Base-by-base conservation (phyloP, 2,113 vertebrate genomes). In the Rhabdornis inornatus region DNA sequence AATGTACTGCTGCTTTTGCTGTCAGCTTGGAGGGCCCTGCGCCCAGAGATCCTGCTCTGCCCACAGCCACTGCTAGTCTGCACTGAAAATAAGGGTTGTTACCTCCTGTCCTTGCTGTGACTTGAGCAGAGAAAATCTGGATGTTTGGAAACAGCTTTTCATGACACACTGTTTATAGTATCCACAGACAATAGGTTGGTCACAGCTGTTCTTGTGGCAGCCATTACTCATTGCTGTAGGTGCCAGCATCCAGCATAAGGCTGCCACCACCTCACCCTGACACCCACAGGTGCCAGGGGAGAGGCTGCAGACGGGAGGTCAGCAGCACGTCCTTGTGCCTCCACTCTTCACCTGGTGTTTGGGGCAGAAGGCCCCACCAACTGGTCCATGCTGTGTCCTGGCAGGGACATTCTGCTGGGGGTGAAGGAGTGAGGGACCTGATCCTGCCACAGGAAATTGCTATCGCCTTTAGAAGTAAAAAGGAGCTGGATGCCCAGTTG, bases 341-440 rank as follows among this genome's bases (percentile, higher is more conserved):
- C 27, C 5, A 4, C 30, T 65, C 33, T 23, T 53, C 30, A 50
- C 24, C 25, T 24, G 22, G 7, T 2, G 3, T 68, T 63, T 71
- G 28, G 44, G 35, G 24, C 39, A 70, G 31, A 61, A 83, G n/a
- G 20, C 23, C 13, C 14, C 21, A 39, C 17, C 25, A 44, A 7
- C 6, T 5, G 1, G 28, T 70, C 33, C 22, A 35, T 2, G 2
- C 45, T 0, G 1, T 24, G 23, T 65, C n/a, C 33, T 61, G 12
- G 14, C 2, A 1, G 11, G 24, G 22, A 50, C 13, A 10, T 33
- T 65, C 39, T 75, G 63, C 24, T 61, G 25, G 11, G 16, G 23
- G 0, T 31, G 53, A 89, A 44, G n/a, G 40, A 20, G 4, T 24
- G 24, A 64, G 63, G 27, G 40, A 61, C 31, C 61, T 27, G 8